A percentile compares a stretch with the other conserved stretches of the same genome.
These are phyloP conservation scores for Oedothorax gibbosus DNA, from an alignment of 1,140 invertebrate genomes.

Conservation along the genomic window DNA sequence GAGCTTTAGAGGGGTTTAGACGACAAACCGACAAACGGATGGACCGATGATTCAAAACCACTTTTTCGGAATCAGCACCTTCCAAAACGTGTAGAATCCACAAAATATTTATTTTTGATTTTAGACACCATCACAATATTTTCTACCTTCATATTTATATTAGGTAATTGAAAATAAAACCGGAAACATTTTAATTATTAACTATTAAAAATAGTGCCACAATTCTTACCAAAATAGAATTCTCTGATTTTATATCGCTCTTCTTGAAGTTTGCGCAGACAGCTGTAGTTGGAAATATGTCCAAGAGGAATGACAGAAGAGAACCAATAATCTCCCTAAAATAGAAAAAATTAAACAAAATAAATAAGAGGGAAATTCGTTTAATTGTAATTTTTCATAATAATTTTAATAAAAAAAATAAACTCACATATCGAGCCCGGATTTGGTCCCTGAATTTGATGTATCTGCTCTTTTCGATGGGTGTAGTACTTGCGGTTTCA, in stretches of 20 bases:
- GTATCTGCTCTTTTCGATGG: constrained; percentile 85
- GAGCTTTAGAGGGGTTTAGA: too few relatives aligned
- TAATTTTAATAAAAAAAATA: neutral
- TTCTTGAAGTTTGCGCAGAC: constrained; percentile 93
- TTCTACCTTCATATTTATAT: too few relatives aligned
- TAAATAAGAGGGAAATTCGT: neutral
- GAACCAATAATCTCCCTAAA: constrained; percentile 81
- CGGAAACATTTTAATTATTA: too few relatives aligned
- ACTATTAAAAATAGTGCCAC: too few relatives aligned
- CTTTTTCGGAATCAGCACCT: too few relatives aligned
- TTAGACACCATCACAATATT: too few relatives aligned
- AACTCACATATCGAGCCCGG: constrained; percentile 72
- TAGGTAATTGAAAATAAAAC: too few relatives aligned
- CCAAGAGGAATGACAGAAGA: constrained; percentile 94
- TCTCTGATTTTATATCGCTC: constrained; percentile 98
- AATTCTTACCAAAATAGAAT: constrained; percentile 84
- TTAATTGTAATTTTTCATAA: neutral
- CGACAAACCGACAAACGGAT: too few relatives aligned
- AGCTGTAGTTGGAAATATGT: constrained; percentile 95
- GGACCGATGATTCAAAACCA: too few relatives aligned
- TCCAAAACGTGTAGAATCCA: too few relatives aligned
- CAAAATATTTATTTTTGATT: too few relatives aligned
- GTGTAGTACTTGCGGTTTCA: constrained; percentile 70
- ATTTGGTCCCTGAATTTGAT: constrained; percentile 88
- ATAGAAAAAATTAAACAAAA: constrained; percentile 10